phyloP scores from a whole-genome alignment of 2,888 invertebrate species.

The Drosophila kuntzei region DNA sequence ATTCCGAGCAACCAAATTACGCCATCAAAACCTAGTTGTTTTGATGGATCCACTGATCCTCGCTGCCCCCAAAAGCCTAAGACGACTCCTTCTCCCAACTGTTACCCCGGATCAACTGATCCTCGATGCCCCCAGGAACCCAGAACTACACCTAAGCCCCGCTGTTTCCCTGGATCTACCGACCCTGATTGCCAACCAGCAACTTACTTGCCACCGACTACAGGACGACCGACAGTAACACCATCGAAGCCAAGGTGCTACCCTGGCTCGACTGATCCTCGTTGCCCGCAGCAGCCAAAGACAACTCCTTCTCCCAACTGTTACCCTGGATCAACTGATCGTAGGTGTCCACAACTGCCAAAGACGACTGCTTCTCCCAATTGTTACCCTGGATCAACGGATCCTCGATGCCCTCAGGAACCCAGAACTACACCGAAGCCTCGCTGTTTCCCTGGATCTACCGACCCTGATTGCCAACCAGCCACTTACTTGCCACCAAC shows the following conservation, averaged over 20 bases:
- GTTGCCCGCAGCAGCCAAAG: constrained; percentile 77
- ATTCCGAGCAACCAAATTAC: constrained; percentile 10
- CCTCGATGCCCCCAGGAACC: neutral
- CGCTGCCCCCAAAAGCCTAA: neutral
- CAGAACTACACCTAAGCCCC: neutral
- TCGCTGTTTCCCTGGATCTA: constrained; percentile 20
- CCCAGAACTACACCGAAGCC: constrained; percentile 19
- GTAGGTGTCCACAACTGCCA: constrained; percentile 75
- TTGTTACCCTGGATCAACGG: constrained; percentile 44
- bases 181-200: neutral
- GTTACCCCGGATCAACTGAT: neutral
- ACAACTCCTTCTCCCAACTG: neutral
- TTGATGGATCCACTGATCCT: constrained; percentile 11
- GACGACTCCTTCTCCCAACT: constrained; percentile 1
- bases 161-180: neutral
- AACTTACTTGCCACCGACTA: neutral
- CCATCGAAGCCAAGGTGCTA: neutral
- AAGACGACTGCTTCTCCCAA: constrained; percentile 13
- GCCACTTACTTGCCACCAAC: constrained; percentile 8
- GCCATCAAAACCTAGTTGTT: constrained; percentile 3
- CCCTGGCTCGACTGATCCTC: constrained; percentile 71
- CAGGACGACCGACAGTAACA: neutral
- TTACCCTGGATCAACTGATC: constrained; percentile 61
- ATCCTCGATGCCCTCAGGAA: constrained; percentile 78
- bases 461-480: constrained; percentile 20